phyloP scores from a whole-genome alignment of 2,888 invertebrate genomes.

The Brachyptera putata region DNA sequence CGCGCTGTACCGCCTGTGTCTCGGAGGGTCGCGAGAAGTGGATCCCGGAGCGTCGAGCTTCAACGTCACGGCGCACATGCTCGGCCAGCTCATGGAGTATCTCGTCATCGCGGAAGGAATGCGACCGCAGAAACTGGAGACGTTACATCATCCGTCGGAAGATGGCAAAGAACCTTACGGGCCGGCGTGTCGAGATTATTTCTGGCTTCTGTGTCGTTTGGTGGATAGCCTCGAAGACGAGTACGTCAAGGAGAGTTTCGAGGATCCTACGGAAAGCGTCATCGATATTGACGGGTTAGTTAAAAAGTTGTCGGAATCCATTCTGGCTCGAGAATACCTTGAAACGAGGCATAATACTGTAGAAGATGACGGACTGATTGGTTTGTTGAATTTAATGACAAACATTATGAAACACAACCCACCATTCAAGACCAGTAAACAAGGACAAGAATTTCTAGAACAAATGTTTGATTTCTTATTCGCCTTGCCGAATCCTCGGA shows the following conservation, averaged over 20 bases:
- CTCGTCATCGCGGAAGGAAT: constrained; percentile 81
- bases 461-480: constrained; percentile 84
- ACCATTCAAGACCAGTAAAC: constrained; percentile 74
- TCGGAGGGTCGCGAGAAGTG: constrained; percentile 52
- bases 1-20: constrained; percentile 82
- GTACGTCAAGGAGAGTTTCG: constrained; percentile 62
- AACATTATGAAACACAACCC: constrained; percentile 86
- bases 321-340: constrained; percentile 72
- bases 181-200: constrained; percentile 90
- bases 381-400: constrained; percentile 79
- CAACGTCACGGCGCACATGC: constrained; percentile 68
- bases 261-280: constrained; percentile 51
- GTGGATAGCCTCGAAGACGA: constrained; percentile 82
- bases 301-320: constrained; percentile 66
- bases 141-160: constrained; percentile 58
- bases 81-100: constrained; percentile 75
- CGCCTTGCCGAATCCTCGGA: constrained; percentile 80
- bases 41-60: constrained; percentile 49
- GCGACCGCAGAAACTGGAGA: constrained; percentile 59
- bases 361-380: constrained; percentile 88
- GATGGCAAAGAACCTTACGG: constrained; percentile 93
- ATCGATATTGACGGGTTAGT: constrained; percentile 72
- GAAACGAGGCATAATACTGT: constrained; percentile 76
- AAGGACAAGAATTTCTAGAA: constrained; percentile 63
- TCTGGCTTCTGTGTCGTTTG: constrained; percentile 85